These are phyloP conservation scores for Salarias fasciatus DNA, from an alignment of 2,797 vertebrate genomes.

Conservation along the genomic window DNA sequence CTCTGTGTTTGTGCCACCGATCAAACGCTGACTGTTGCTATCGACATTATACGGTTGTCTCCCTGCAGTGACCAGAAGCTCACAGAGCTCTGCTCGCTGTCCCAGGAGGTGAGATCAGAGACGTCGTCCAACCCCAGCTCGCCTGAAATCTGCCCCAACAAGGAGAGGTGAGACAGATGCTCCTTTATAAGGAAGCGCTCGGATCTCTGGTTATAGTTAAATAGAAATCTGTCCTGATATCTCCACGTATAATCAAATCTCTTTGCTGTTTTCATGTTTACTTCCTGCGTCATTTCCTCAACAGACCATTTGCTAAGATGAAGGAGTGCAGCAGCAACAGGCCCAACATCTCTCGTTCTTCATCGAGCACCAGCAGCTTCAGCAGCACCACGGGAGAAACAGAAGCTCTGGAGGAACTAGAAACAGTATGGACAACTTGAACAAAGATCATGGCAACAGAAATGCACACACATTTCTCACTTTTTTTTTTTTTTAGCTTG, in stretches of 20 bases:
- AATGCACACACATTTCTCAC: no score
- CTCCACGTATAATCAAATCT: no score
- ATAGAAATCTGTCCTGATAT: no score
- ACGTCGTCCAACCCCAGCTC: constrained; percentile 96
- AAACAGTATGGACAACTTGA: constrained; percentile 75
- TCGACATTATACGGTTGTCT: constrained; percentile 52
- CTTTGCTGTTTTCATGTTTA: background rate
- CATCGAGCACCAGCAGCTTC: constrained; percentile 98
- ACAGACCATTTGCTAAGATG: constrained; percentile 89
- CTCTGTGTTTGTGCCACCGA: no score
- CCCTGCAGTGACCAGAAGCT: constrained; percentile 86
- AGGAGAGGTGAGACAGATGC: constrained; percentile 87
- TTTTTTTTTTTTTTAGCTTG: no score
- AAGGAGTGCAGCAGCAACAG: constrained; percentile 87
- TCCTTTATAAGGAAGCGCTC: no score
- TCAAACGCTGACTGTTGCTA: no score
- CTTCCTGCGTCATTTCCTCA: background rate
- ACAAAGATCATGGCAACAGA: no score
- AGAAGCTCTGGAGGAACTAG: constrained; percentile 92
- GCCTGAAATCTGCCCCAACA: constrained; percentile 95
- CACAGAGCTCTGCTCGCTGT: constrained; percentile 85
- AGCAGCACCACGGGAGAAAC: constrained; percentile 95
- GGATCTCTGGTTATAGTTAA: no score
- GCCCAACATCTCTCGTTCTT: constrained; percentile 94
- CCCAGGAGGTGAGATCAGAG: constrained; percentile 93